phyloP scores from a whole-genome alignment of 2,888 invertebrate species.

The Anodontia alba region DNA sequence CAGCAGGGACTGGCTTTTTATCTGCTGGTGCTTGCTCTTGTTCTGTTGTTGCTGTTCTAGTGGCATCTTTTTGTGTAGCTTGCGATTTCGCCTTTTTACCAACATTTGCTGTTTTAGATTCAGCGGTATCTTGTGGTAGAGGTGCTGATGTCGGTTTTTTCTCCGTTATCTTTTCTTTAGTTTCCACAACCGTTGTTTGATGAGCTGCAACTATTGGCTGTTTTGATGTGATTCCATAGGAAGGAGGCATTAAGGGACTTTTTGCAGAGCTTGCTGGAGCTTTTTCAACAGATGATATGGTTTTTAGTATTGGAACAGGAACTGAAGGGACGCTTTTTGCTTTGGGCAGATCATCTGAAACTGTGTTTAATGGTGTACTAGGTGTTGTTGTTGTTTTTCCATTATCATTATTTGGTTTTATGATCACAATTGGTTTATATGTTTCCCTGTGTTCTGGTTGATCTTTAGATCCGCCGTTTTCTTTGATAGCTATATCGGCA shows the following conservation, averaged over 20 bases:
- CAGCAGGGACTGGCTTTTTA: background rate
- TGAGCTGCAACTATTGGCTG: background rate
- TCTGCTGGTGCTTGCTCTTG: background rate
- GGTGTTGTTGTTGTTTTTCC: background rate
- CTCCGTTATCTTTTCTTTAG: background rate
- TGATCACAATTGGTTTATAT: background rate
- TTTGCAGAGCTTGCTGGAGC: background rate
- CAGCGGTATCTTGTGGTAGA: background rate
- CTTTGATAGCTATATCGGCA: conserved; percentile 57
- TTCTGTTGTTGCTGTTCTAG: background rate
- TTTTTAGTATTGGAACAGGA: background rate
- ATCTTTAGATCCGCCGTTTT: background rate
- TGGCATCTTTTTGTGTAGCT: background rate
- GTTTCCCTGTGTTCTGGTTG: background rate
- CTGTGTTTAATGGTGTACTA: too few relatives aligned
- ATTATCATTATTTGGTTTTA: background rate
- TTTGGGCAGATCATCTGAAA: too few relatives aligned
- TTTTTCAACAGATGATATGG: background rate
- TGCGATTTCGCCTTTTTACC: background rate
- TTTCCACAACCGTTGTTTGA: background rate
- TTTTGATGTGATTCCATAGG: background rate
- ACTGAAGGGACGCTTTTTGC: background rate
- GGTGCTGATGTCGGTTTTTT: too few relatives aligned
- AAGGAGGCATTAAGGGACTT: background rate
- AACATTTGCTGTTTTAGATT: background rate